Base-by-base conservation (phyloP, 2,113 vertebrate genomes). In the Eulemur rufifrons region DNA sequence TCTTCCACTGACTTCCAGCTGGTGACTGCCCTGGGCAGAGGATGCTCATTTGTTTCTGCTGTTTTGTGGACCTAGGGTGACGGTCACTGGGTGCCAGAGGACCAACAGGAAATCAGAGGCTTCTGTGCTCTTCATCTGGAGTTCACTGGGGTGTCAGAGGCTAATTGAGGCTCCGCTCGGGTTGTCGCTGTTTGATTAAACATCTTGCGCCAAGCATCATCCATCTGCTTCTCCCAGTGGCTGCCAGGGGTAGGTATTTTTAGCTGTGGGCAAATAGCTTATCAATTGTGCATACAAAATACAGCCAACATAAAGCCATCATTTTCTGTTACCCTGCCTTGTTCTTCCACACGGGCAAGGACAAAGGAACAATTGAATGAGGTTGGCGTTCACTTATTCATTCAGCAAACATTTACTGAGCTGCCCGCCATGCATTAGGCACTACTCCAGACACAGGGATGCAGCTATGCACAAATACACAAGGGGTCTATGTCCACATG, bases 131-230 rank as follows among this genome's bases (percentile, higher is more conserved):
- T 97, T 97, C 97, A 73, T 97, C 66, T 76, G 92, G 96, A 96
- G 96, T 96, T 97, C 94, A 91, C 50, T 76, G 73, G 50, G 85
- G 93, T 95, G 82, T 98, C 96, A 96, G 95, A 95, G 97, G 96
- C 97, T 97, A 97, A 96, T 86, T 96, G 91, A 83, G 88, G 85
- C 91, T 96, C 87, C 68, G 91, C 91, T 88, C 23, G 34, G 93
- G 90, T 89, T 95, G 96, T 97, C 66, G 8, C 96, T 96, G 93
- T 96, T 96, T 97, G 97, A 98, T 97, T 95, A 97, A 97, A 94
- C 73, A 74, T 94, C 95, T 96, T 88, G 88, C 5, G 0, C 91
- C 77, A 39, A 87, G 96, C 77, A 74, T 73, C 52, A 94, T 92
- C 82, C 91, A 94, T 97, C 95, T 96, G 95, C 68, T 50, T 73